These are phyloP conservation scores for Struthidea cinerea DNA, from an alignment of 2,113 vertebrate species.

Conservation along the genomic window DNA sequence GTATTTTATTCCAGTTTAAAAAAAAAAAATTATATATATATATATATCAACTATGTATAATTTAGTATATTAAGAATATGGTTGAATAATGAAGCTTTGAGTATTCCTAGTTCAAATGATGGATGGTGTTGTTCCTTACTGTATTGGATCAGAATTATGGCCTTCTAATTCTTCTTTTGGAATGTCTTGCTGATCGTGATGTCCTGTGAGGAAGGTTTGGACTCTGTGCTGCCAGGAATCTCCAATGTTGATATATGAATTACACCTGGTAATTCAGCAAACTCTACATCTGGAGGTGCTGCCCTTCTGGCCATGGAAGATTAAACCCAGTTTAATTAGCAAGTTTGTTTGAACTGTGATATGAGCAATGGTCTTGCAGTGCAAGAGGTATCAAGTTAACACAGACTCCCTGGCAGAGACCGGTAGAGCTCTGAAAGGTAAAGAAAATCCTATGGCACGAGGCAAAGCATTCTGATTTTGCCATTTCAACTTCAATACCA, in stretches of 20 bases:
- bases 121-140: constrained; percentile 49
- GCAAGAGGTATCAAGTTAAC: background rate
- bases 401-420: background rate
- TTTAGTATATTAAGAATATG: constrained; percentile 41
- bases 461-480: constrained; percentile 2
- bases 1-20: constrained; percentile 61
- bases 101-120: constrained; percentile 38
- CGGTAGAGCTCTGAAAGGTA: background rate
- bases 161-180: constrained; percentile 47
- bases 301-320: background rate
- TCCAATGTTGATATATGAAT: background rate
- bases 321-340: background rate
- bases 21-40: background rate
- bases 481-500: background rate
- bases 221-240: constrained; percentile 3
- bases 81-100: constrained; percentile 42
- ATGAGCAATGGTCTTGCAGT: constrained; percentile 16
- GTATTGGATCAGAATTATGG: constrained; percentile 24
- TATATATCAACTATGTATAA: constrained; percentile 8
- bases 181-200: background rate
- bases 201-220: constrained; percentile 23
- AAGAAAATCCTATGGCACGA: background rate
- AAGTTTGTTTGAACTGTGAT: background rate
- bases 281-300: background rate
- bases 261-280: background rate